Evolutionary conservation across 2,113 vertebrate genomes (phyloP).

Genomic region (Speoplatyrhinus poulsoni): DNA sequence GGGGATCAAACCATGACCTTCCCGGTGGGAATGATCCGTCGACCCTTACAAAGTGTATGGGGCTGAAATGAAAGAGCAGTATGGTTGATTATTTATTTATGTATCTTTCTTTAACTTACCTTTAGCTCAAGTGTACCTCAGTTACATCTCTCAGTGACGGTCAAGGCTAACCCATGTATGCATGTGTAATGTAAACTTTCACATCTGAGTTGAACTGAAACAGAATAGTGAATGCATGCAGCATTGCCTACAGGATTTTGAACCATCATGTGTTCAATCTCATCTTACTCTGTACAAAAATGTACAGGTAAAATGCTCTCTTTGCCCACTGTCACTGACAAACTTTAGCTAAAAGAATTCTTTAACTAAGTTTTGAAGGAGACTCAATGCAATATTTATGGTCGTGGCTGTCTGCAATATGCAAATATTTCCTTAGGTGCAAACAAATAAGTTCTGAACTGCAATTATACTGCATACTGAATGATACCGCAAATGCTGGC

Average conservation of each 20-base stretch:
- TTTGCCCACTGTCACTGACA: conserved; percentile 48
- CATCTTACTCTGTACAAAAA: too few species aligned
- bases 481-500: conserved; percentile 43
- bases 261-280: not conserved
- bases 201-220: not conserved
- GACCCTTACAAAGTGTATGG: not conserved
- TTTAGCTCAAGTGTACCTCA: not conserved
- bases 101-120: not conserved
- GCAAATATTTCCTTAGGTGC: conserved; percentile 68
- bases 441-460: conserved; percentile 54
- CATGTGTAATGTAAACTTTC: too few species aligned
- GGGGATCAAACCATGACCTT: not conserved
- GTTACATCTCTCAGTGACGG: not conserved
- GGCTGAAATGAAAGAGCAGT: not conserved
- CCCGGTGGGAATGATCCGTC: too few species aligned
- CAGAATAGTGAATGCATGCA: not conserved
- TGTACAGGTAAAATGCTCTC: conserved; percentile 37
- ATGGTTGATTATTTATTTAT: not conserved
- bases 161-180: too few species aligned
- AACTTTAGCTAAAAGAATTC: conserved; percentile 49
- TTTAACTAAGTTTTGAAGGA: conserved; percentile 55
- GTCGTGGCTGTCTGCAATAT: conserved; percentile 53
- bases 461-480: conserved; percentile 50
- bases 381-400: conserved; percentile 45
- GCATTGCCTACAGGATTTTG: not conserved